A percentile compares a stretch with the other conserved stretches of the same genome.
phyloP scores from a whole-genome alignment of 2,113 vertebrate genomes.

The Zosterops borbonicus region DNA sequence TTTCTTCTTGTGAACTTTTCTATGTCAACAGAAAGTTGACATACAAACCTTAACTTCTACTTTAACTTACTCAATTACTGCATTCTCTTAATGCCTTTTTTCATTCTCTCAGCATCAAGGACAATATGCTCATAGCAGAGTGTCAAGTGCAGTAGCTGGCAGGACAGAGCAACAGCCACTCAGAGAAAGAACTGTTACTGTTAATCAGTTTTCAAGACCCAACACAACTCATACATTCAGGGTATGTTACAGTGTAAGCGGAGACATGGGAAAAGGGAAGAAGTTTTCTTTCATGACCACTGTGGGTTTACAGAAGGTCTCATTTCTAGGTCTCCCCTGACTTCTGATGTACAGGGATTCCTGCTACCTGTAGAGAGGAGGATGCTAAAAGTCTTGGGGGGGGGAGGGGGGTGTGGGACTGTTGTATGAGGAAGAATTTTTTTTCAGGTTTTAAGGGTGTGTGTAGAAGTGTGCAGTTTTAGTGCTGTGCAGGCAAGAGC shows the following conservation, averaged over 20 bases:
- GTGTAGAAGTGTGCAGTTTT: background rate
- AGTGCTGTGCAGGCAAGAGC: background rate
- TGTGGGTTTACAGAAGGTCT: background rate
- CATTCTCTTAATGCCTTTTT: background rate
- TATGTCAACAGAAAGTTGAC: background rate
- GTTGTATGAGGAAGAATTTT: background rate
- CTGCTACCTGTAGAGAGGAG: background rate
- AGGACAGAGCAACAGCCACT: slow-evolving; percentile 58
- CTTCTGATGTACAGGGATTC: background rate
- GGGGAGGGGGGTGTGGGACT: too few species aligned
- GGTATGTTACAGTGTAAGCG: slow-evolving; percentile 48
- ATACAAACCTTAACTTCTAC: too few species aligned
- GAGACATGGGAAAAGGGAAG: background rate
- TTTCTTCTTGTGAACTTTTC: background rate
- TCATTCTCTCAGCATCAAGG: slow-evolving; percentile 65
- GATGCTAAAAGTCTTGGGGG: background rate
- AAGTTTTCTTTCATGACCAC: background rate
- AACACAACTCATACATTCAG: slow-evolving; percentile 79
- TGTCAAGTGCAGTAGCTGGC: slow-evolving; percentile 70
- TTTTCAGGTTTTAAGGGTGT: background rate
- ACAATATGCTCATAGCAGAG: slow-evolving; percentile 45
- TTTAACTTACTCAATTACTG: background rate
- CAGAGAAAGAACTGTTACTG: slow-evolving; percentile 64
- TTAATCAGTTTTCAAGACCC: slow-evolving; percentile 75
- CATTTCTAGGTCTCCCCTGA: background rate